Evolutionary conservation across 2,113 vertebrate genomes (phyloP), one percentile per base, ranked within the genome.

Genomic region (Myotis yumanensis): DNA sequence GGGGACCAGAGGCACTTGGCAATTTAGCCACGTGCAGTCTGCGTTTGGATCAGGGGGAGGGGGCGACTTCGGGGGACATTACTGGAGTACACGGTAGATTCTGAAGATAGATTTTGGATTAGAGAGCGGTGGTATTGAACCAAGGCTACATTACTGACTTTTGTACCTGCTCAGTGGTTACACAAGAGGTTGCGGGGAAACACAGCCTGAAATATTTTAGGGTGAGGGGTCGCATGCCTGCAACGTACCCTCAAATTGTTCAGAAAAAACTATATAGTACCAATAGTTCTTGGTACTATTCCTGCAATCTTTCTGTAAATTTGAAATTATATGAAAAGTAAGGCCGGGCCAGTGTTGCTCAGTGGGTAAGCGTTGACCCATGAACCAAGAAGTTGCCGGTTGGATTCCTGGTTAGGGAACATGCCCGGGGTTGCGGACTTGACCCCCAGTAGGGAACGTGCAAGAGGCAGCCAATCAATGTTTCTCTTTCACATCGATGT

Each of bases 1-100:
- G 23, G 59, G 59, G 4, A 62, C 59, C 11, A 11, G 23, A 72
- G 72, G 22, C 46, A 51, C 5, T 0, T 6, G n/a, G 2, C 35
- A 48, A 1, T 5, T 10, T 40, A 52, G 9, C 28, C 16, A 2
- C 1, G 30, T 66, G 10, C 5, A n/a, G 7, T 5, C 62, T 46
- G 35, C 15, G 1, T 82, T 66, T 15, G 43, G 84, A n/a, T 48
- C 15, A 22, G 52, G 16, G 11, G 28, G 8, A 23, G 2, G 11
- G 35, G 20, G 22, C 10, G 30, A 11, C 28, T 14, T 2, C 4
- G 7, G 46, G 48, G 7, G 75, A 10, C 5, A 1, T 25, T 28
- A 28, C 1, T 23, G 68, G 40, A 76, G 59, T 37, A 20, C 11
- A 28, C 10, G n/a, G 35, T 57, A 15, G 2, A 17, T 25, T 85